These are phyloP conservation scores for Microcebus griseorufus DNA, from an alignment of 2,113 vertebrate species.

Conservation along the genomic window DNA sequence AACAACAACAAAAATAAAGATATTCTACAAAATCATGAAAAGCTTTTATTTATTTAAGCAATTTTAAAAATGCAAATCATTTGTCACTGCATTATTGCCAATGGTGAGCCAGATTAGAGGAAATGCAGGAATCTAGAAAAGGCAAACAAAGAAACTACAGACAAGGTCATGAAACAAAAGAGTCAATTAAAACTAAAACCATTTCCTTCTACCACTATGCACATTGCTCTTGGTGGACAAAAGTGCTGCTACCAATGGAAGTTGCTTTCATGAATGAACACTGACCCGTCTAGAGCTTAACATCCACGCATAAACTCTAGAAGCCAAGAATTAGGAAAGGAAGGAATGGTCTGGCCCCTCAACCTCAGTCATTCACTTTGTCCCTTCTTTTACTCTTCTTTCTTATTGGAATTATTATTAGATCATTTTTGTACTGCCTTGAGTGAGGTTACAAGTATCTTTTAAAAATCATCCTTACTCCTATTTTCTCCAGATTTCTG, in stretches of 20 bases:
- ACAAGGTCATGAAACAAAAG: background rate
- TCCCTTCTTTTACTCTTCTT: background rate
- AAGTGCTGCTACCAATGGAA: background rate
- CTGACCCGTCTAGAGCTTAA: background rate
- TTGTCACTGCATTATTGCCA: background rate
- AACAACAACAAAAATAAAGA: background rate
- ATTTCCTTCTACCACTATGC: accelerated
- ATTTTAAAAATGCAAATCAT: background rate
- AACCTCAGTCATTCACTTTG: accelerated
- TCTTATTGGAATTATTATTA: background rate
- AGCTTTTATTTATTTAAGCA: background rate
- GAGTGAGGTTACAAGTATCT: background rate
- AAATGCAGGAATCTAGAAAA: background rate
- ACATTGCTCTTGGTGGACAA: accelerated
- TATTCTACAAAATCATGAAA: background rate
- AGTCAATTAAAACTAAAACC: background rate
- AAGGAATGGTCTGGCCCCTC: accelerated
- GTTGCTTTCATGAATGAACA: background rate
- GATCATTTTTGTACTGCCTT: background rate
- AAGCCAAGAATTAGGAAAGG: background rate
- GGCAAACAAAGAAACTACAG: background rate
- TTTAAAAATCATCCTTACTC: background rate
- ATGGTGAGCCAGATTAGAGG: background rate
- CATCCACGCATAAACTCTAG: accelerated
- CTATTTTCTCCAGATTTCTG: background rate